Evolutionary conservation across 2,113 vertebrate species (phyloP), one percentile per base, ranked within the genome.

Genomic region (Aptenodytes forsteri): DNA sequence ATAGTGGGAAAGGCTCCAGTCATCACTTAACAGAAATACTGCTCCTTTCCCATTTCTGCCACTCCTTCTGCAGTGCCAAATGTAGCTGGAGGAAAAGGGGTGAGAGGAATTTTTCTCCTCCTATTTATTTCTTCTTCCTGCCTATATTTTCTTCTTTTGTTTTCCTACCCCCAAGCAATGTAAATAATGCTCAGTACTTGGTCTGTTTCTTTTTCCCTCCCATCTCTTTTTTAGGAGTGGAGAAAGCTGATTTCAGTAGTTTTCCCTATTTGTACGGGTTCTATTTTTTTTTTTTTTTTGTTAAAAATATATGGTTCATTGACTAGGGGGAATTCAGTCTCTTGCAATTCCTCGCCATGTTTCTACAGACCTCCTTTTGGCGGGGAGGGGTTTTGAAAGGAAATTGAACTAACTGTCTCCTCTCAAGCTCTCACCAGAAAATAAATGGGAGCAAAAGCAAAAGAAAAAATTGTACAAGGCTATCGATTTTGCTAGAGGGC

Each of bases 61-160:
- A 27, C 18, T 84, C 66, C 44, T 78, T 81, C 76, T 96, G 62
- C 86, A 79, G 94, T 96, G 84, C 96, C 97, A 97, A 97, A 94
- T 73, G 50, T 38, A 80, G 64, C 91, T 65, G 72, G 79, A 92
- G 70, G n/a, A 92, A 95, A 87, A 87, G 40, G 59, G 20, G 6
- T 52, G 85, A 90, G 58, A 83, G 52, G 64, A 85, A 54, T 8
- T 73, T 72, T 94, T 83, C 62, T 93, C 42, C 54, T 89, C 80
- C 62, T 66, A 2, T 83, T 95, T 50, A 27, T 90, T 75, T 79
- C 29, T 81, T 66, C 50, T 78, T 85, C 81, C 85, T 89, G 79
- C 25, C 61, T 92, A 3, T 78, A 58, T 87, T 94, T 87, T 87
- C 40, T 86, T 91, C 44, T 78, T 91, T 69, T 47, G 20, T 71